Conservation (phyloP, 37 sponge, comb jelly and placozoan species). For the Lycopodina hypogea region DNA sequence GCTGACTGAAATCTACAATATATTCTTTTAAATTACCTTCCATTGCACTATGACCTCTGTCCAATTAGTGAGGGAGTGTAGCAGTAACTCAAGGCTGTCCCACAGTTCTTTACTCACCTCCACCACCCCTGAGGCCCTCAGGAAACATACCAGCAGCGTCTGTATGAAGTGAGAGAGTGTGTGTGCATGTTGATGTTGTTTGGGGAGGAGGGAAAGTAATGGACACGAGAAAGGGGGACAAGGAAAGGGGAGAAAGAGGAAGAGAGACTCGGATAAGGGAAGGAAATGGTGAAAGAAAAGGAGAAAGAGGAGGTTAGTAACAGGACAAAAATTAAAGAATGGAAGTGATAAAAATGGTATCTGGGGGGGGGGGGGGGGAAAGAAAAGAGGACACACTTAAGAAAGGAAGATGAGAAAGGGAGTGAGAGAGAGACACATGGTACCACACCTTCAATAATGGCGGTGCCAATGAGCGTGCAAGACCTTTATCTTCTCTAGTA, state of each 20-base stretch:
- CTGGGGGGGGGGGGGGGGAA: too few species aligned
- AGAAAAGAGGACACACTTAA: too few species aligned
- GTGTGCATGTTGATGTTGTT: not conserved
- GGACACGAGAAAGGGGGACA: not conserved
- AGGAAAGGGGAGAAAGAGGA: too few species aligned
- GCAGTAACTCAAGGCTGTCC: conserved; percentile 58
- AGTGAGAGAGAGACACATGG: too few species aligned
- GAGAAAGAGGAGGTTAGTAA: too few species aligned
- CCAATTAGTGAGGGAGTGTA: conserved; percentile 72
- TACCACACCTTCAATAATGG: conserved; percentile 65
- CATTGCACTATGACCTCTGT: conserved; percentile 71
- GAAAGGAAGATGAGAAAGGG: not conserved
- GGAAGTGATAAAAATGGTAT: too few species aligned
- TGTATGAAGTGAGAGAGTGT: conserved; percentile 7
- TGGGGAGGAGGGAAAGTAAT: not conserved
- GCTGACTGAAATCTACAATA: too few species aligned
- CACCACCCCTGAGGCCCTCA: conserved; percentile 65
- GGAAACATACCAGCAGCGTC: conserved; percentile 79
- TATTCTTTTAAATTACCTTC: conserved; percentile 69
- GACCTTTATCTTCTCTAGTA: conserved; percentile 14
- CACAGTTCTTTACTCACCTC: conserved; percentile 57
- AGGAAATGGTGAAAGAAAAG: not conserved
- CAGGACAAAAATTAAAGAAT: too few species aligned
- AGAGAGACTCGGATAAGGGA: not conserved
- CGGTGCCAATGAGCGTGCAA: conserved; percentile 45